Percentiles rank a stretch among this genome's conserved stretches.
These are phyloP conservation scores for Saturnia japonica DNA, from an alignment of 2,888 invertebrate species.

Conservation along the genomic window DNA sequence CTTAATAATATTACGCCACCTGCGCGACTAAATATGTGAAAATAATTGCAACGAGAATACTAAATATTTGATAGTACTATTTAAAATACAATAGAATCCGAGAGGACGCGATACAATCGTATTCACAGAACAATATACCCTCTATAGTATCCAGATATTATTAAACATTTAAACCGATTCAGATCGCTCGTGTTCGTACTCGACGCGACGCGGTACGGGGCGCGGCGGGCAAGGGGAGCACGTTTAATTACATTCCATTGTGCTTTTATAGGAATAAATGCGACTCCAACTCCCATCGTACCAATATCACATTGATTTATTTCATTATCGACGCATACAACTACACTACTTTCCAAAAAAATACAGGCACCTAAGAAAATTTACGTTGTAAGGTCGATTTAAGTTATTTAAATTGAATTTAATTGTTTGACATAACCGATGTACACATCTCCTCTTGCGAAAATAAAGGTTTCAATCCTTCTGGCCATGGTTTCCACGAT, in stretches of 20 bases:
- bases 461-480: too few species aligned
- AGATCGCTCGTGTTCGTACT: conserved; percentile 26
- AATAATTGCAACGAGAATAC: neutral
- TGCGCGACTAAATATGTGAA: neutral
- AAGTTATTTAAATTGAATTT: too few species aligned
- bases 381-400: too few species aligned
- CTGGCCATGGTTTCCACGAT: too few species aligned
- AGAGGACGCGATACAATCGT: neutral
- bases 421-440: too few species aligned
- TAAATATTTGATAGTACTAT: neutral
- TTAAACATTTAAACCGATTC: conserved; percentile 3
- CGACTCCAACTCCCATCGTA: conserved; percentile 4
- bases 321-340: neutral
- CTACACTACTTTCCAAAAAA: neutral
- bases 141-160: too few species aligned
- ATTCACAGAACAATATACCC: too few species aligned
- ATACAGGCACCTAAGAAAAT: too few species aligned
- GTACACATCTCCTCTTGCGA: too few species aligned
- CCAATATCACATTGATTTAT: conserved; percentile 3
- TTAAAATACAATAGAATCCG: neutral
- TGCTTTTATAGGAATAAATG: conserved; percentile 34
- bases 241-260: conserved; percentile 47
- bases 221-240: conserved; percentile 19
- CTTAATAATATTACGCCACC: too few species aligned
- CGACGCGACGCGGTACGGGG: too few species aligned